Evolutionary conservation across 2,888 invertebrate genomes (phyloP).

Genomic region (Sclerodermus sp.): DNA sequence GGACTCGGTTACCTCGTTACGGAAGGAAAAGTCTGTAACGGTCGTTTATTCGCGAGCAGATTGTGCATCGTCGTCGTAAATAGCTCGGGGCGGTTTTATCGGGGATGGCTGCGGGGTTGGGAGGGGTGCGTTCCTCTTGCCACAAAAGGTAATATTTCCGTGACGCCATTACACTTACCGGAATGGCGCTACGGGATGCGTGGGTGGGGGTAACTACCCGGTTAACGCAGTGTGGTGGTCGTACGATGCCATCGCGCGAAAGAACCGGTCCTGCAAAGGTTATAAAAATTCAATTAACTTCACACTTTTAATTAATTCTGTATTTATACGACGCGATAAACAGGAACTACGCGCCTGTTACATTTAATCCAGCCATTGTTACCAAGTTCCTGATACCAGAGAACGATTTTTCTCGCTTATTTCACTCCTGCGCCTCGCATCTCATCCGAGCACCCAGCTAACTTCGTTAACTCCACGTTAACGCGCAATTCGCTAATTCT

Average conservation of each 20-base stretch:
- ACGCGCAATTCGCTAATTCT: too few species aligned
- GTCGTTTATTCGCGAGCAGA: slow-evolving; percentile 36
- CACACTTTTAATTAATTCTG: slow-evolving; percentile 47
- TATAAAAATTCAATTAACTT: slow-evolving; percentile 53
- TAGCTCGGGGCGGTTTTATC: slow-evolving; percentile 43
- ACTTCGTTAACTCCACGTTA: too few species aligned
- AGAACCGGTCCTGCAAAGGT: slow-evolving; percentile 29
- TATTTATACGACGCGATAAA: slow-evolving; percentile 48
- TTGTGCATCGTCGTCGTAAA: slow-evolving; percentile 46
- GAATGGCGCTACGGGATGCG: slow-evolving; percentile 28
- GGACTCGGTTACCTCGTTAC: slow-evolving; percentile 29
- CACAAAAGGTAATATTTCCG: slow-evolving; percentile 46
- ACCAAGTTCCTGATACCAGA: too few species aligned
- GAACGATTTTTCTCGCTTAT: not conserved
- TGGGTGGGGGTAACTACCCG: slow-evolving; percentile 34
- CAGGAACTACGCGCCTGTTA: slow-evolving; percentile 36
- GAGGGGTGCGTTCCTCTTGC: slow-evolving; percentile 28
- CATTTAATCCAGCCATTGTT: slow-evolving; percentile 33
- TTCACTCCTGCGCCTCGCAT: too few species aligned
- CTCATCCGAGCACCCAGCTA: too few species aligned
- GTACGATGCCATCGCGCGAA: slow-evolving; percentile 5
- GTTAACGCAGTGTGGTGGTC: slow-evolving; percentile 40
- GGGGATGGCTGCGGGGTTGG: slow-evolving; percentile 9
- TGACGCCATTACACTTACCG: slow-evolving; percentile 48
- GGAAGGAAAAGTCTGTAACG: slow-evolving; percentile 26